phyloP scores from a whole-genome alignment of 2,797 vertebrate species.

The Phrynocephalus vlangalii region DNA sequence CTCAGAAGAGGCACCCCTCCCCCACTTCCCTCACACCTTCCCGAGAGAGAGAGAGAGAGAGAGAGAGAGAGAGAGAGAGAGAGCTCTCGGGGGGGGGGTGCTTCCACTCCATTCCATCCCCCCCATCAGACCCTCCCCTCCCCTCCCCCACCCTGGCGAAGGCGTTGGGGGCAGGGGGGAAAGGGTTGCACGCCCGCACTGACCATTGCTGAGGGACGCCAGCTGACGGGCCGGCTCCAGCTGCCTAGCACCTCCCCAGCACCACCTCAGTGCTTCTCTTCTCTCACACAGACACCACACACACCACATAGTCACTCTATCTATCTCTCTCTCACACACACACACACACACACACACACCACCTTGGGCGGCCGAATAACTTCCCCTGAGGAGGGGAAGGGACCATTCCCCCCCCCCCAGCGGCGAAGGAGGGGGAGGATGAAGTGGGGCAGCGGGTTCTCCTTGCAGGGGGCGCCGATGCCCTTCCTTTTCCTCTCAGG shows the following conservation, averaged over 20 bases:
- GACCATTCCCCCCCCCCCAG: too few species aligned
- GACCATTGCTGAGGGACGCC: not conserved
- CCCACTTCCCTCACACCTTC: too few species aligned
- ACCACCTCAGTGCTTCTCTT: not conserved
- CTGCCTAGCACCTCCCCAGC: not conserved
- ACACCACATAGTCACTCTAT: too few species aligned
- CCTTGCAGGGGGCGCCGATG: fast-evolving
- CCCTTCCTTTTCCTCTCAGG: too few species aligned
- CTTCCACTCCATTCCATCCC: too few species aligned
- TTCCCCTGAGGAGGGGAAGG: not conserved
- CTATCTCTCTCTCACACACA: not conserved
- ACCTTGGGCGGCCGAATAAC: slow-evolving; percentile 31
- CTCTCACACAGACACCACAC: not conserved
- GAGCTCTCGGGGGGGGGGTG: too few species aligned
- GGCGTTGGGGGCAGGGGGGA: too few species aligned
- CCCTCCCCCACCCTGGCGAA: not conserved
- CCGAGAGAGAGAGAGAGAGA: too few species aligned
- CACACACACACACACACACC: too few species aligned
- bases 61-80: too few species aligned
- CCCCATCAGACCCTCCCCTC: too few species aligned
- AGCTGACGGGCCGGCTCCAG: not conserved
- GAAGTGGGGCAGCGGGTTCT: not conserved
- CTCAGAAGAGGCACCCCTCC: not conserved
- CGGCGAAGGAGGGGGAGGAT: fast-evolving
- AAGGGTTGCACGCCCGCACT: not conserved